Conservation (phyloP, 2,113 vertebrate species). For the Meriones unguiculatus region DNA sequence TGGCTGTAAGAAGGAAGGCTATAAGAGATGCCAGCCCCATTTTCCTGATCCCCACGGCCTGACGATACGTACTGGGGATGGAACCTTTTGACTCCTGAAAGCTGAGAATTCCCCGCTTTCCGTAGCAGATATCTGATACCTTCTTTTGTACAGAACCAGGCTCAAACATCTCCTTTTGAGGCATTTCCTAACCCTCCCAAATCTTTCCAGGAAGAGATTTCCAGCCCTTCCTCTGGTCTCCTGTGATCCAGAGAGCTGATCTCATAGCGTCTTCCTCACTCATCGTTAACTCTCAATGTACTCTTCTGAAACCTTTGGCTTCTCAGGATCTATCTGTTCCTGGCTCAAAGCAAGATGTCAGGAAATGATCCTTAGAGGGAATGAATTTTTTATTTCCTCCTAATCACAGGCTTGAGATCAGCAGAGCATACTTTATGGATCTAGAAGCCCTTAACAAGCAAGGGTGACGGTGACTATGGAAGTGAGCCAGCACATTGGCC, state of each 20-base stretch:
- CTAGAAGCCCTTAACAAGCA: background rate
- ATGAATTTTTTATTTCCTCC: background rate
- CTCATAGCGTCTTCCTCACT: background rate
- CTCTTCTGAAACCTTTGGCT: constrained; percentile 2
- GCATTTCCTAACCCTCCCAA: background rate
- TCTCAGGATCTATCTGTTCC: background rate
- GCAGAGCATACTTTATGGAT: background rate
- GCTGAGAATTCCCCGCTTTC: constrained; percentile 53
- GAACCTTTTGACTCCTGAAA: constrained; percentile 24
- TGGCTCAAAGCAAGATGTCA: background rate
- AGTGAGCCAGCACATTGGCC: background rate
- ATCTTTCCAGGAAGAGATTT: constrained; percentile 16
- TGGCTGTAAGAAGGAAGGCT: background rate
- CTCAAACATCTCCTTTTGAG: background rate
- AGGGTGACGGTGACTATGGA: fast-evolving
- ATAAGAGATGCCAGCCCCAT: background rate
- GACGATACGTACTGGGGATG: background rate
- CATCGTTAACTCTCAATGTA: background rate
- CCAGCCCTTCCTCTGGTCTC: background rate
- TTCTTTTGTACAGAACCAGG: background rate
- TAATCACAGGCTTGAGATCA: background rate
- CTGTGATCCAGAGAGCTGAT: background rate
- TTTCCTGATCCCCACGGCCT: background rate
- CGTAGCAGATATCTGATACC: background rate
- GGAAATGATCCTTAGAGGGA: background rate